Percentiles rank a stretch among this genome's conserved stretches.
phyloP scores from a whole-genome alignment of 2,888 invertebrate genomes.

The Leptinotarsa juncta region DNA sequence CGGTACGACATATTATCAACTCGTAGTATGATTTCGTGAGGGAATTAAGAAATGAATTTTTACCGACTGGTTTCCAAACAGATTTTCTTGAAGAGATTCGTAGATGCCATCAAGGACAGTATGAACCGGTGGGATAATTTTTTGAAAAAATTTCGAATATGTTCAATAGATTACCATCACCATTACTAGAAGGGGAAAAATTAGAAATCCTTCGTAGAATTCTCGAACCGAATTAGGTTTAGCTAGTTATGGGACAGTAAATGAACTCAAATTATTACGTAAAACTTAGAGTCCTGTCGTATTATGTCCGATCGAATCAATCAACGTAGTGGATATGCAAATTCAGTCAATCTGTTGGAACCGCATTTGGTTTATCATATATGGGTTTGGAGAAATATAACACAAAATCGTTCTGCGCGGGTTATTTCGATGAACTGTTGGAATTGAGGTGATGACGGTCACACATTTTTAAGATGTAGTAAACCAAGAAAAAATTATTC shows the following conservation, averaged over 20 bases:
- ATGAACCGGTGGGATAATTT: not conserved
- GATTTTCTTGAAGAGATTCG: slow-evolving; percentile 11
- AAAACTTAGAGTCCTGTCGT: too few species aligned
- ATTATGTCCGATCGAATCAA: not conserved
- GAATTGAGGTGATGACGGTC: not conserved
- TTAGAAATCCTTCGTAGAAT: not conserved
- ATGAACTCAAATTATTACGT: not conserved
- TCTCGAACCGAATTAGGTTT: not conserved
- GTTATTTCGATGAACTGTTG: not conserved
- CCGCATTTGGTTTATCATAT: not conserved
- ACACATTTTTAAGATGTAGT: not conserved
- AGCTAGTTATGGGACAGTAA: not conserved
- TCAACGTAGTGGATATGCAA: not conserved
- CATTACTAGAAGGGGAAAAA: not conserved
- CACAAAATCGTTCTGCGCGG: not conserved
- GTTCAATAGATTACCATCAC: slow-evolving; percentile 4
- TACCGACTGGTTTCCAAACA: not conserved
- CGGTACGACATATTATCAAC: not conserved
- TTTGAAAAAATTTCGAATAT: not conserved
- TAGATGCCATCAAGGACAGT: not conserved
- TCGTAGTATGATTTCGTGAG: too few species aligned
- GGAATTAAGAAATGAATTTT: not conserved
- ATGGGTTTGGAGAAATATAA: not conserved
- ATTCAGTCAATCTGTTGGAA: not conserved
- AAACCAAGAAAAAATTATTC: not conserved